A percentile compares a stretch with the other conserved stretches of the same genome.
Evolutionary conservation across 2,888 invertebrate species (phyloP).

Genomic region (Pristionchus entomophagus): DNA sequence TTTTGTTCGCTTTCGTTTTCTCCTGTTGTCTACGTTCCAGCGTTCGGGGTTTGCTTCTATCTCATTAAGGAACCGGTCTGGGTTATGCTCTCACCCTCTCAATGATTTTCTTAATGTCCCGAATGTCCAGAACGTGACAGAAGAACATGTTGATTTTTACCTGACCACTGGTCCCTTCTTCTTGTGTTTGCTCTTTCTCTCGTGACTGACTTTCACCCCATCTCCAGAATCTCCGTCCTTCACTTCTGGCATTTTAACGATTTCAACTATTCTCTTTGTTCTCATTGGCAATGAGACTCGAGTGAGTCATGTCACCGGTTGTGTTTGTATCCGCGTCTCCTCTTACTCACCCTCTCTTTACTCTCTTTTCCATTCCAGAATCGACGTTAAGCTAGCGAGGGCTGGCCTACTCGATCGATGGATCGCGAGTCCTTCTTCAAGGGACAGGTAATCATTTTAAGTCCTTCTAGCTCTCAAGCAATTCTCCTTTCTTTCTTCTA

Average conservation of each 20-base stretch:
- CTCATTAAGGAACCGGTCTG: constrained; percentile 10
- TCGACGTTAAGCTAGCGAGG: background rate
- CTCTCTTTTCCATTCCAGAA: constrained; percentile 9
- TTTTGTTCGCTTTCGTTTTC: background rate
- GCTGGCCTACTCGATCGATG: constrained; percentile 43
- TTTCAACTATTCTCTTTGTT: background rate
- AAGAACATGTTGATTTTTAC: background rate
- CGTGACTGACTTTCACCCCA: background rate
- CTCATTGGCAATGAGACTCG: background rate
- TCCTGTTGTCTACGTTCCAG: background rate
- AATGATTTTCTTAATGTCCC: background rate
- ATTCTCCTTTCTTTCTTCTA: background rate
- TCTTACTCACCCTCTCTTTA: constrained; percentile 19
- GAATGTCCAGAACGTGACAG: background rate
- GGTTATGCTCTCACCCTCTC: background rate
- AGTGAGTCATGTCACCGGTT: constrained; percentile 35
- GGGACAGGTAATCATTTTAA: constrained; percentile 53
- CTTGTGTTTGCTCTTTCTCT: constrained; percentile 23
- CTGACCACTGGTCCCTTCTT: background rate
- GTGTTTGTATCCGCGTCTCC: constrained; percentile 35
- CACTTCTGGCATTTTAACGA: background rate
- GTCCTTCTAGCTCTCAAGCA: background rate
- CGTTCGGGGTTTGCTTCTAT: background rate
- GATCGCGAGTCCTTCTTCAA: constrained; percentile 62
- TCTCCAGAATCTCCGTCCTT: background rate